Percentiles rank a stretch among this genome's conserved stretches.
phyloP scores from a whole-genome alignment of 2,888 invertebrate genomes.

The Diadegma fenestrale region DNA sequence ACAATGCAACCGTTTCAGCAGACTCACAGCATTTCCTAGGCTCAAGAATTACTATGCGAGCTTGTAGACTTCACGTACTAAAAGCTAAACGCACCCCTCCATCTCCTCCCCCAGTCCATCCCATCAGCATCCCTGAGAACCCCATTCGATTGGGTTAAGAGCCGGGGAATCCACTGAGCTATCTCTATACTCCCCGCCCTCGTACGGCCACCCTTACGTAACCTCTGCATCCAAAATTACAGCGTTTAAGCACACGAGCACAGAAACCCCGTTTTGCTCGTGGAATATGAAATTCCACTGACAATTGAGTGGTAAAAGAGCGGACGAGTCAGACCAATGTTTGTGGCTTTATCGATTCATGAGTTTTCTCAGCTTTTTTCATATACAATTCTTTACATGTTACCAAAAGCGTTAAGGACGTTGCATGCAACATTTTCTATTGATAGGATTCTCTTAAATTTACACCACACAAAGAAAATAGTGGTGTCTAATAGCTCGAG shows the following conservation, averaged over 20 bases:
- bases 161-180: conserved; percentile 57
- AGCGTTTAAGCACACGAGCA: background rate
- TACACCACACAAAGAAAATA: too few species aligned
- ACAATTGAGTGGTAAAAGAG: background rate
- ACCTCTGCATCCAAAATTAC: conserved; percentile 19
- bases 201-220: conserved; percentile 47
- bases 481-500: too few species aligned
- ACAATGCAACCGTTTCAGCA: conserved; percentile 61
- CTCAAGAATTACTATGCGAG: conserved; percentile 50
- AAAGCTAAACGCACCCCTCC: conserved; percentile 17
- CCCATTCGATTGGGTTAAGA: conserved; percentile 62
- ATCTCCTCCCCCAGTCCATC: background rate
- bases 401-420: too few species aligned
- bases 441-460: too few species aligned
- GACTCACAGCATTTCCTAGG: conserved; percentile 49
- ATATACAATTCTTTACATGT: too few species aligned
- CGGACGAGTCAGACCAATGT: background rate
- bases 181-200: conserved; percentile 63
- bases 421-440: too few species aligned
- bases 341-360: background rate
- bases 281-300: background rate
- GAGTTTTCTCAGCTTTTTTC: too few species aligned
- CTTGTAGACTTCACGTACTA: conserved; percentile 14
- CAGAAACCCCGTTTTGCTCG: background rate
- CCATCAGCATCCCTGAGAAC: conserved; percentile 31